A percentile compares a stretch with the other conserved stretches of the same genome.
Evolutionary conservation across 30 jellyfish, hydroid and myxozoan genomes (phyloP).

Genomic region (Aurelia aurita complex sp. Pacific): DNA sequence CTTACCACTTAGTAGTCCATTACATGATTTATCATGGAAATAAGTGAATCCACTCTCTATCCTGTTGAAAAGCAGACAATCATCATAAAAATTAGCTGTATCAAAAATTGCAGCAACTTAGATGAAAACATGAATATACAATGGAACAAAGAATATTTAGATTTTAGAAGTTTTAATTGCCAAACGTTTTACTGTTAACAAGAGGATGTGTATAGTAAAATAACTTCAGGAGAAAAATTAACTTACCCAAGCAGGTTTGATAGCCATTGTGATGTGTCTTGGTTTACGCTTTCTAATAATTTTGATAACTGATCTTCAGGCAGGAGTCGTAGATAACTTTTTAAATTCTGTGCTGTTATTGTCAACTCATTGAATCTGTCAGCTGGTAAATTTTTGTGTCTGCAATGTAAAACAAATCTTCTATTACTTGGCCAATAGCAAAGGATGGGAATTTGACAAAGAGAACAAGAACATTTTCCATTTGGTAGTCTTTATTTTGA

Average conservation of each 20-base stretch:
- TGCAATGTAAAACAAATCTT: not conserved
- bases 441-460: no score
- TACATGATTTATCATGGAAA: constrained; percentile 48
- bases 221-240: no score
- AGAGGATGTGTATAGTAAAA: no score
- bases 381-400: not conserved
- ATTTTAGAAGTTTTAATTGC: no score
- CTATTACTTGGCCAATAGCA: no score
- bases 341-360: constrained; percentile 48
- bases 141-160: no score
- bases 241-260: constrained; percentile 75
- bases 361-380: constrained; percentile 45
- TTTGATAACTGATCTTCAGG: constrained; percentile 14
- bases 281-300: constrained; percentile 9
- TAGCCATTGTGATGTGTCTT: constrained; percentile 59
- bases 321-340: constrained; percentile 63
- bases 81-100: no score
- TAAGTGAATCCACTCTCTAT: constrained; percentile 46
- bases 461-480: no score
- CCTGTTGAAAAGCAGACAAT: not conserved
- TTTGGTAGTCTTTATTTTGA: no score
- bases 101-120: no score
- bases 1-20: constrained; percentile 70
- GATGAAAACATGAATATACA: no score
- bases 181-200: no score